A percentile compares a stretch with the other conserved stretches of the same genome.
phyloP scores from a whole-genome alignment of 2,888 invertebrate genomes.

The Himalopsyche anomala region DNA sequence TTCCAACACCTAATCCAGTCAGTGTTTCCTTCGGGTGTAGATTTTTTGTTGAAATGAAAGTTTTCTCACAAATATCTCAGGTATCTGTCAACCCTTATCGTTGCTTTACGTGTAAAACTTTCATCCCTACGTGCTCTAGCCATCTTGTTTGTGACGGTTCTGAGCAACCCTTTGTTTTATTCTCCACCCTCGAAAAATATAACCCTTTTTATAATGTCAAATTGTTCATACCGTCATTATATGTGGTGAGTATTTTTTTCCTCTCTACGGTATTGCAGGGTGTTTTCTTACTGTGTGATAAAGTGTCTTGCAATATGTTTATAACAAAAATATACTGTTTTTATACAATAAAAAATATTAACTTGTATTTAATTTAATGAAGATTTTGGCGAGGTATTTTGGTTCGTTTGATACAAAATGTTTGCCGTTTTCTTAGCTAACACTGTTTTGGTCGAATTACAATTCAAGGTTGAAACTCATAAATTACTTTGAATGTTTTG shows the following conservation, averaged over 20 bases:
- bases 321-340: not conserved
- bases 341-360: too few relatives aligned
- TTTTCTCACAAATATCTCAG: conserved; percentile 26
- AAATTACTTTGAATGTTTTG: too few relatives aligned
- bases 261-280: not conserved
- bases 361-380: too few relatives aligned
- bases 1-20: conserved; percentile 12
- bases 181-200: conserved; percentile 13
- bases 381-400: too few relatives aligned
- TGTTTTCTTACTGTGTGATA: not conserved
- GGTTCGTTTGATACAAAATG: too few relatives aligned
- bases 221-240: conserved; percentile 34
- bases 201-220: conserved; percentile 34
- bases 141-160: conserved; percentile 26
- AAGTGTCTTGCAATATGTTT: not conserved
- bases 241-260: conserved; percentile 12
- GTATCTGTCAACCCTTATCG: conserved; percentile 34
- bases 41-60: conserved; percentile 23
- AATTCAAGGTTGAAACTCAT: too few relatives aligned
- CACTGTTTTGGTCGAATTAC: too few relatives aligned
- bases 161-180: conserved; percentile 22
- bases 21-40: conserved; percentile 20
- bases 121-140: conserved; percentile 25
- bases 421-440: too few relatives aligned
- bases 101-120: conserved; percentile 31